These are phyloP conservation scores for Heliangelus exortis DNA, from an alignment of 2,797 vertebrate genomes.

Conservation along the genomic window DNA sequence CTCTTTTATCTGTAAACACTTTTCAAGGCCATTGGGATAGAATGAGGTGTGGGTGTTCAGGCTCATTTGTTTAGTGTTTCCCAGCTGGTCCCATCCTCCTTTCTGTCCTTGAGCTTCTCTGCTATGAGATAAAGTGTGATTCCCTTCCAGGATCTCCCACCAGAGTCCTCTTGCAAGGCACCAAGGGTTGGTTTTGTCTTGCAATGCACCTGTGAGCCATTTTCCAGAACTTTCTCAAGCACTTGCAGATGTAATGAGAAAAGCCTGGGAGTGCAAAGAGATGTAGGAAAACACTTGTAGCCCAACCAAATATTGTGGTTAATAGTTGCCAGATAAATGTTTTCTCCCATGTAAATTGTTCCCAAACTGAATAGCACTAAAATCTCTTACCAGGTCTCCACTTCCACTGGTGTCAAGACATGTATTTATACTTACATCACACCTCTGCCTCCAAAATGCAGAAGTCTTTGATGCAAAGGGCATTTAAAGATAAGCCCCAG, in stretches of 20 bases:
- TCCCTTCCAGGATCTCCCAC: neutral
- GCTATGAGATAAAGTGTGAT: neutral
- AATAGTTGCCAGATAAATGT: neutral
- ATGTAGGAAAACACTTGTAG: neutral
- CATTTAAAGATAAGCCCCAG: neutral
- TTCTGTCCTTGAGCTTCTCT: neutral
- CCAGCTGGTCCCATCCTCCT: neutral
- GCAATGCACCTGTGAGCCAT: neutral
- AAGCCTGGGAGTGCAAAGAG: neutral
- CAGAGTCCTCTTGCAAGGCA: neutral
- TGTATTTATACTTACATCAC: accelerated
- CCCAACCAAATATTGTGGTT: neutral
- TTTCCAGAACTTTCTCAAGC: accelerated
- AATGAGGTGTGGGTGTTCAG: neutral
- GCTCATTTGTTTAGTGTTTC: neutral
- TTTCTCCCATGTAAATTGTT: neutral
- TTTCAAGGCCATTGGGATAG: slow-evolving; percentile 19
- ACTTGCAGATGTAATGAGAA: neutral
- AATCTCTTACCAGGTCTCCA: neutral
- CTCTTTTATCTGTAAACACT: neutral
- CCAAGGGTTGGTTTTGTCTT: neutral
- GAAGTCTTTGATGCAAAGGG: neutral
- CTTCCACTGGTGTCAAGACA: neutral
- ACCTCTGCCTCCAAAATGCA: neutral
- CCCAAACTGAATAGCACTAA: neutral